Base-by-base conservation (phyloP, 2,113 vertebrate species). In the Vulpes lagopus region DNA sequence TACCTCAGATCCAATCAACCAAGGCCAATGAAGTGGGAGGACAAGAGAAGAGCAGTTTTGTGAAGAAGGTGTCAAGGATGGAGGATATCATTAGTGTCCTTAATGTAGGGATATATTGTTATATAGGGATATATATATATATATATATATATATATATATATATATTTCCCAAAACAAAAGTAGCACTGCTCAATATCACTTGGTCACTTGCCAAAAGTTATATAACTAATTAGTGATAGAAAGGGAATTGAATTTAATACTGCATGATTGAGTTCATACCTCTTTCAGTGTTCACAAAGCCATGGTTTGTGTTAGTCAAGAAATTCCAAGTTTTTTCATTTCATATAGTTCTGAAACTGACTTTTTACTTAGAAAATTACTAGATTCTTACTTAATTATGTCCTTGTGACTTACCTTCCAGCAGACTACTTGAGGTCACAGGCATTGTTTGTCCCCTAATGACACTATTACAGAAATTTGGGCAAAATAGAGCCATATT, bases 371-470 rank as follows among this genome's bases (percentile, higher is more conserved):
- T 93, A 25, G 57, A 96, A 91, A 94, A 82, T 85, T 82, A 64
- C 76, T 85, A 38, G 59, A 83, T 89, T 97, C 20, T 89, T 57
- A 71, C 76, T 94, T 91, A 97, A 93, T 95, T 86, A 23, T 89
- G 73, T 91, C 35, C n/a, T 78, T 38, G 32, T 87, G 51, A 78
- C 30, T 95, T 91, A 64, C 85, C 93, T 93, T 51, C 23, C 25
- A 85, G 84, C 27, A 22, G 38, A 80, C 62, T 91, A 27, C 79
- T 84, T 81, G 51, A 91, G 76, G 55, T 89, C 73, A 98, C 74
- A 23, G 62, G 43, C 9, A 27, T 78, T 95, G 30, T 82, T 59
- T 88, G 0, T 23, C 27, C 76, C 51, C 92, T 82, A 87, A 94
- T 92, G 85, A 93, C n/a, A 59, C 20, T 30, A 9, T 94, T 96